Percentiles rank a stretch among this genome's conserved stretches.
Conservation (phyloP, 1,140 invertebrate genomes). For the Aphaenogaster ashmeadi region DNA sequence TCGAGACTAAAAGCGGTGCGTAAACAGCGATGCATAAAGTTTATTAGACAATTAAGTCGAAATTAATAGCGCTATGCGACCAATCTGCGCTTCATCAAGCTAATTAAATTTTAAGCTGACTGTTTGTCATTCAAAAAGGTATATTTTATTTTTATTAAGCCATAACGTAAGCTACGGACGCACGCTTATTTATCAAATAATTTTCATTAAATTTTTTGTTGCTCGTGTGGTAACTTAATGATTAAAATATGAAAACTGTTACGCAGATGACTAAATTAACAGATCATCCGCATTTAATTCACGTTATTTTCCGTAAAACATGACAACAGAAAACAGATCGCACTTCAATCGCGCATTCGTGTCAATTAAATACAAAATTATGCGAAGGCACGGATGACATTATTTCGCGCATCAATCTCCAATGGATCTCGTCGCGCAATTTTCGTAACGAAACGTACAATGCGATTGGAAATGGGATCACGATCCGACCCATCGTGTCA, state of each 20-base stretch:
- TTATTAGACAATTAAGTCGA: neutral
- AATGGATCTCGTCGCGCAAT: constrained; percentile 6
- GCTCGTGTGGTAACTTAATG: neutral
- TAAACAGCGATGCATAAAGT: too few relatives aligned
- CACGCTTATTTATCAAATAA: constrained; percentile 1
- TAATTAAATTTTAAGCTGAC: constrained; percentile 5
- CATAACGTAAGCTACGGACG: too few relatives aligned
- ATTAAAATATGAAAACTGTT: neutral
- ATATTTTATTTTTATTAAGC: neutral
- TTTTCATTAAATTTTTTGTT: neutral
- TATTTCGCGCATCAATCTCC: constrained; percentile 33
- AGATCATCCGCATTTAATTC: neutral
- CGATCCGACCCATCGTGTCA: constrained; percentile 1
- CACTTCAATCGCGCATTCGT: neutral
- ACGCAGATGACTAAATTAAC: neutral
- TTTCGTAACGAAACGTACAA: neutral
- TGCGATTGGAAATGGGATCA: constrained; percentile 10
- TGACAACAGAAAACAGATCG: neutral
- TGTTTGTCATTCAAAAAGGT: neutral
- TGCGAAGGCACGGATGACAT: constrained; percentile 10
- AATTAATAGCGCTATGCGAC: neutral
- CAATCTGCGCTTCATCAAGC: neutral
- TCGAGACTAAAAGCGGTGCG: neutral
- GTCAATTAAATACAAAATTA: constrained; percentile 40
- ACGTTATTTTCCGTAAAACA: neutral